Evolutionary conservation across 1,140 invertebrate species (phyloP), one percentile per base, ranked within the genome.

Genomic region (Brachionus paranguensis): DNA sequence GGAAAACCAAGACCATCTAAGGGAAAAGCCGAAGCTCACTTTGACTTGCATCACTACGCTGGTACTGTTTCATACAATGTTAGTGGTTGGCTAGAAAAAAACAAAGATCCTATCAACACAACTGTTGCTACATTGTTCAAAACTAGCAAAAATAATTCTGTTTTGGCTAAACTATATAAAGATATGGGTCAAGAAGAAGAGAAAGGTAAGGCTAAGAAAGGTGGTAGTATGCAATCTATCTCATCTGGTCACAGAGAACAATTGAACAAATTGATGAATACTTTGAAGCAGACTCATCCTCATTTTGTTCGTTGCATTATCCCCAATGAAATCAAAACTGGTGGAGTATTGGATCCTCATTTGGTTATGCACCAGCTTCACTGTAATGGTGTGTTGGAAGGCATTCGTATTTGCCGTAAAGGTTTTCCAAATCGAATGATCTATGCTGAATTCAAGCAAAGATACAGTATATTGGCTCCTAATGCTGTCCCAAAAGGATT

Each of bases 351-450:
- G 90, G 98, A 99, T 91, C 96, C 98, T 85, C 95, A 96, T 89
- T 93, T 99, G 91, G 98, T 99, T 70, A 95, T 91, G 33, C 90
- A 99, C 91, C 98, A 99, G 92, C 92, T 99, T 87, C 98, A 97
- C 86, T 99, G 98, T 94, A 99, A 99, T 93, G 98, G 98, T 96
- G 98, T 99, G 92, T 94, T 99, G 93, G 98, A 99, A 94, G 98
- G 98, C 92, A 99, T 99, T 92, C 96, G 98, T 96, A 99, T 99
- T 92, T 99, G 98, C 91, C 94, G 98, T 91, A 99, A 99, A 93
- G 98, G 98, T 91, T 99, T 99, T 94, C 98, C 97, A 92, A 99
- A 99, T 94, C 95, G 98, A 91, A 97, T 99, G 94, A 93, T 96
- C 86, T 99, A 99, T 92, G 95, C 96, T 88, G 98, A 99, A 91